A percentile compares a stretch with the other conserved stretches of the same genome.
These are phyloP conservation scores for Porites divaricata DNA, from an alignment of 92 coral and sea anemone genomes.

Conservation along the genomic window DNA sequence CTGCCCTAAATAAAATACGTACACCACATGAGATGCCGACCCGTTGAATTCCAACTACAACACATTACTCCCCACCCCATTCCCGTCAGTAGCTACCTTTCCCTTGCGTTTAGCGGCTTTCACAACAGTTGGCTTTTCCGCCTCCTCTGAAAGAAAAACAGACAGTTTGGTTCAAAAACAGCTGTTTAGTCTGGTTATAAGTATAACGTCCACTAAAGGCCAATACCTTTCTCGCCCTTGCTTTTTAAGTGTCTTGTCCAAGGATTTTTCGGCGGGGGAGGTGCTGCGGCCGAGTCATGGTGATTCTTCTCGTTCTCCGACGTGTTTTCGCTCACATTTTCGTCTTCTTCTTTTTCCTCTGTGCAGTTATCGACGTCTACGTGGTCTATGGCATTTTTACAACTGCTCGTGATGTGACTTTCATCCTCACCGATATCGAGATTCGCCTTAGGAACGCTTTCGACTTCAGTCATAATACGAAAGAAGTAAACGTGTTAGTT, in stretches of 20 bases:
- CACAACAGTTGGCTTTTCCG: conserved; percentile 73
- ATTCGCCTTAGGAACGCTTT: conserved; percentile 80
- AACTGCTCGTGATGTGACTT: conserved; percentile 42
- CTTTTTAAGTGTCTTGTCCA: conserved; percentile 88
- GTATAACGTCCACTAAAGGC: not conserved
- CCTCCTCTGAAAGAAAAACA: conserved; percentile 63
- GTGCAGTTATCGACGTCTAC: conserved; percentile 47
- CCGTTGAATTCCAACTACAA: conserved; percentile 27
- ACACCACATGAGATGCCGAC: conserved; percentile 19
- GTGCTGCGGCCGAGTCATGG: conserved; percentile 65
- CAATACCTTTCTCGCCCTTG: conserved; percentile 68
- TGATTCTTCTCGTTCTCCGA: conserved; percentile 61
- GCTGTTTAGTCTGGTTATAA: not conserved
- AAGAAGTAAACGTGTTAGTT: conserved; percentile 64
- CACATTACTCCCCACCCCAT: conserved; percentile 28
- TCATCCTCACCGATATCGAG: conserved; percentile 82
- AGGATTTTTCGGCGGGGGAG: conserved; percentile 92
- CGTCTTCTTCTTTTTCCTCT: conserved; percentile 46
- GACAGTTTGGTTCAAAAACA: conserved; percentile 12
- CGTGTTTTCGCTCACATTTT: conserved; percentile 53
- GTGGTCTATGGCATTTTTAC: conserved; percentile 31
- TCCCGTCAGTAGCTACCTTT: conserved; percentile 68
- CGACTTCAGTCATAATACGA: conserved; percentile 98
- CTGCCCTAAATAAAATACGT: conserved; percentile 69
- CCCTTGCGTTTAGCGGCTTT: conserved; percentile 81